phyloP scores from a whole-genome alignment of 2,888 invertebrate species.

The Dasypogon diadema region DNA sequence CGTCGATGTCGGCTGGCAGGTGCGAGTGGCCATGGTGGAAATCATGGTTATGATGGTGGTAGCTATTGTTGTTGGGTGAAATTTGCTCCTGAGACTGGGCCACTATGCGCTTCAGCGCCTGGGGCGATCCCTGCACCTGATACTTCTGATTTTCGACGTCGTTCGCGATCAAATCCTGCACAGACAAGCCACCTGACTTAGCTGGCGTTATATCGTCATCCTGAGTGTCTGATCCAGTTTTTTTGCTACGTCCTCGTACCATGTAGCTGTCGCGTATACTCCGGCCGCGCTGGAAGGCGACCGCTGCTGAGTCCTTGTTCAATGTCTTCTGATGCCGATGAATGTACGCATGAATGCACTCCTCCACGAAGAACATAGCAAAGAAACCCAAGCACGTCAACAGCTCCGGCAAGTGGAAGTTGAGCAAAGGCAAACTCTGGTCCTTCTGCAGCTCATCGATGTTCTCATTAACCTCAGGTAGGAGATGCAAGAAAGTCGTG shows the following conservation, averaged over 20 bases:
- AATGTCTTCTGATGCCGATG: slow-evolving; percentile 69
- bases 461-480: slow-evolving; percentile 82
- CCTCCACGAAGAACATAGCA: slow-evolving; percentile 83
- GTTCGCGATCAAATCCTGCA: slow-evolving; percentile 61
- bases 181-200: slow-evolving; percentile 58
- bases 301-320: slow-evolving; percentile 58
- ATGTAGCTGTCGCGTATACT: slow-evolving; percentile 64
- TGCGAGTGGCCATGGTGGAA: slow-evolving; percentile 60
- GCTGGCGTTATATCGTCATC: slow-evolving; percentile 7
- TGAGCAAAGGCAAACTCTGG: slow-evolving; percentile 69
- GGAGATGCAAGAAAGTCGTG: slow-evolving; percentile 84
- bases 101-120: background rate
- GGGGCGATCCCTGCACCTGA: slow-evolving; percentile 6
- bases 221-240: background rate
- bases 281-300: slow-evolving; percentile 65
- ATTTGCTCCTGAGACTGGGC: background rate
- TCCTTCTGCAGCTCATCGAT: slow-evolving; percentile 73
- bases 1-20: slow-evolving; percentile 62
- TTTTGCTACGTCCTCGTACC: slow-evolving; percentile 53
- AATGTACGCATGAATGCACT: slow-evolving; percentile 79
- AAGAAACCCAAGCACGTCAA: slow-evolving; percentile 83
- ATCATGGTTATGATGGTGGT: slow-evolving; percentile 42
- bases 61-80: slow-evolving; percentile 48
- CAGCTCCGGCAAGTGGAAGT: slow-evolving; percentile 77
- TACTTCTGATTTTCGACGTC: slow-evolving; percentile 61